These are phyloP conservation scores for Ichneumoninae sp. DNA, from an alignment of 2,888 invertebrate species.

Conservation along the genomic window DNA sequence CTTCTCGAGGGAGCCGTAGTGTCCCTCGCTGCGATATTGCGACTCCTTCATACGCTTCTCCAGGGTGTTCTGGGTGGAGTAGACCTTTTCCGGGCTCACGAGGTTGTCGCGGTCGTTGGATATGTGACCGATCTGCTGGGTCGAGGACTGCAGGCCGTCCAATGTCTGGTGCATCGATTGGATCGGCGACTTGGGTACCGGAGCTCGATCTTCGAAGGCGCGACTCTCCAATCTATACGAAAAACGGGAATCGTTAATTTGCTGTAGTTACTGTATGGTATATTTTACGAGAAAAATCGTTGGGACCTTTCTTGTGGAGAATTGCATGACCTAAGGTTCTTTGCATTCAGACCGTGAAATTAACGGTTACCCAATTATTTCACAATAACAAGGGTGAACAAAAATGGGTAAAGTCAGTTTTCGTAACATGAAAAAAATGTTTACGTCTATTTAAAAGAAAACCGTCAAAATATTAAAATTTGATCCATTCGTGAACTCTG, in stretches of 20 bases:
- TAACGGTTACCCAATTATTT: not conserved
- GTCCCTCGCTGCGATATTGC: constrained; percentile 72
- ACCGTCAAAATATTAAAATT: too few relatives aligned
- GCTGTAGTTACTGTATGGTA: not conserved
- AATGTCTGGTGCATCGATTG: constrained; percentile 72
- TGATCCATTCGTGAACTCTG: too few relatives aligned
- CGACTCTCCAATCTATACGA: constrained; percentile 86
- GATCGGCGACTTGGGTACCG: constrained; percentile 76
- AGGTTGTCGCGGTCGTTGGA: constrained; percentile 75
- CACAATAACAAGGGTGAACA: not conserved
- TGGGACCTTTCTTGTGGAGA: not conserved
- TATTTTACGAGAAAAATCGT: not conserved
- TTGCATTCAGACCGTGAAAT: not conserved
- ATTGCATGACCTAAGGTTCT: not conserved
- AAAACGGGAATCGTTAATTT: not conserved
- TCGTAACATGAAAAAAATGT: too few relatives aligned
- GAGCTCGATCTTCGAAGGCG: constrained; percentile 85
- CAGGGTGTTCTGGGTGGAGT: constrained; percentile 79
- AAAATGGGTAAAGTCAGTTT: too few relatives aligned
- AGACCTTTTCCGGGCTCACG: constrained; percentile 81
- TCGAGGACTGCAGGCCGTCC: constrained; percentile 73
- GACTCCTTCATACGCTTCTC: constrained; percentile 79
- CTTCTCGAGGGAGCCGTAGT: constrained; percentile 74
- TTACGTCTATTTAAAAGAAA: too few relatives aligned
- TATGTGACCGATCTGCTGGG: constrained; percentile 75